These are phyloP conservation scores for Phorcus lineatus DNA, from an alignment of 2,888 invertebrate species.

Conservation along the genomic window DNA sequence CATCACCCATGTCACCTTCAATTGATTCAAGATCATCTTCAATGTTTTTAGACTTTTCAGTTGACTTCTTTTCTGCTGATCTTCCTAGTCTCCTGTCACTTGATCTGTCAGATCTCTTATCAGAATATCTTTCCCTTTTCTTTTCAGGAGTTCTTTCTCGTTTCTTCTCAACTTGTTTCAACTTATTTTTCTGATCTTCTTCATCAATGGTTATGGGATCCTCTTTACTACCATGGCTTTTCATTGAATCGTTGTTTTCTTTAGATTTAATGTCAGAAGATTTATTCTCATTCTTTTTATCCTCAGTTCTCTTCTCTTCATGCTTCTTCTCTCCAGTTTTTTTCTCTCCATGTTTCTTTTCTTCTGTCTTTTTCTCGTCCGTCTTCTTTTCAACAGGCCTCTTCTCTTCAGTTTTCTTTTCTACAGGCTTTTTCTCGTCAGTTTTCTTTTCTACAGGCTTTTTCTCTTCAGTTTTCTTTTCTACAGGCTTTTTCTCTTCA, in stretches of 20 bases:
- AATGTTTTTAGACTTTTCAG: no score
- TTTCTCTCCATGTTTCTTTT: background rate
- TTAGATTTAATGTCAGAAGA: no score
- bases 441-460: background rate
- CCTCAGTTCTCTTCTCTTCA: background rate
- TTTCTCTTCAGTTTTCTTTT: background rate
- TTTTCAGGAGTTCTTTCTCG: no score
- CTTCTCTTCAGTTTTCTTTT: background rate
- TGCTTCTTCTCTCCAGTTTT: background rate
- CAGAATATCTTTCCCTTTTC: no score
- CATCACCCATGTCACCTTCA: background rate
- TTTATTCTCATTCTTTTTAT: background rate
- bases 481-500: background rate
- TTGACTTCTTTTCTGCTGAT: no score
- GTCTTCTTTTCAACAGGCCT: background rate
- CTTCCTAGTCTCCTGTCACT: no score
- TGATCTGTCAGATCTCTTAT: no score
- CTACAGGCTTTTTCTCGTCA: background rate
- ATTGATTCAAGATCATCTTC: background rate
- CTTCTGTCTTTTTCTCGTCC: background rate
- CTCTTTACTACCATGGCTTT: no score
- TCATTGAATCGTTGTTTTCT: no score
- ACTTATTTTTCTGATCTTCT: no score
- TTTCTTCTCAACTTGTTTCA: no score
- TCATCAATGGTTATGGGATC: no score